Base-by-base conservation (phyloP, 1,140 invertebrate genomes). In the Paralvinella palmiformis region DNA sequence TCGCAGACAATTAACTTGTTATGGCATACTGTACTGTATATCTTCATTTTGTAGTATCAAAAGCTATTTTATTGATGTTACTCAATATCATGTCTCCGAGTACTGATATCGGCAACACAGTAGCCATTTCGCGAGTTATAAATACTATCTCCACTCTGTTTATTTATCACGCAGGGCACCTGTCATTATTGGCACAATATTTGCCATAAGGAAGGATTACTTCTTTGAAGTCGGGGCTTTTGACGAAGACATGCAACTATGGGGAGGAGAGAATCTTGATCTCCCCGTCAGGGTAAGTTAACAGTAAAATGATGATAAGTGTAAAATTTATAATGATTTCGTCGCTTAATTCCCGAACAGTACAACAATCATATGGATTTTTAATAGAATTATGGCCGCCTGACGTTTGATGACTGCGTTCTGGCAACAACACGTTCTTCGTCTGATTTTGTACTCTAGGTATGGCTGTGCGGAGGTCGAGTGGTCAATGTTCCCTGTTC, bases 141-240 rank as follows among this genome's bases (percentile, higher is more conserved):
- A 0, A 17, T 52, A 10, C 2, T 15, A 3, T 7, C 48, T 29
- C 24, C 24, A 10, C 10, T 52, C 20, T 52, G 10, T 6, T 57
- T 33, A 13, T 32, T 10, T 57, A 22, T 45, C 75, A 62, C 7
- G 48, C 70, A 85, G 84, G 50, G 92, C 92, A 0, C 94, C 94
- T 2, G 90, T 92, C 0, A 97, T 97, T 91, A 94, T 94, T 13
- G 94, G 94, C 1, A 94, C 94, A 0, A 80, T 96, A 24, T 96
- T 96, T 78, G 88, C 92, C 0, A 93, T 96, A 57, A 88, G 92
- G 67, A 87, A 86, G 67, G 85, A 89, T 55, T 92, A 92, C 70
- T 97, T 96, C 72, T 93, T 89, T 76, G 86, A 92, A 66, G 81
- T 96, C 62, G 94, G 94, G 0, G 84, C 89, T 3, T 96, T 96